Conservation (phyloP, 1,140 invertebrate genomes). For the Gerris buenoi region DNA sequence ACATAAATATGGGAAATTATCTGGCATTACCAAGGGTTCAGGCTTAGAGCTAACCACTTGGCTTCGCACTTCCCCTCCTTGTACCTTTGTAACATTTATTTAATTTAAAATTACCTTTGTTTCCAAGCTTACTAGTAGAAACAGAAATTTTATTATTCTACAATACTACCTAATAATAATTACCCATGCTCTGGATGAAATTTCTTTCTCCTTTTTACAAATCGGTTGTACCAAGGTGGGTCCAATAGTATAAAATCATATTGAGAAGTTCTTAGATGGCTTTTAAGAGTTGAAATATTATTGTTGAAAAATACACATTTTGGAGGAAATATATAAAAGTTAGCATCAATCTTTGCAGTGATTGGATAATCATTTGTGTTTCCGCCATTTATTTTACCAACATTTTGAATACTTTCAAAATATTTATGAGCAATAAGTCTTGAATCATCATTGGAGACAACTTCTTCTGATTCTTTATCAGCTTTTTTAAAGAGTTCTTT, state of each 20-base stretch:
- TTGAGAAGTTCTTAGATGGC: constrained; percentile 27
- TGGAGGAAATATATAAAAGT: constrained; percentile 29
- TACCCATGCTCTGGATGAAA: constrained; percentile 39
- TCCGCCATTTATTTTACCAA: constrained; percentile 8
- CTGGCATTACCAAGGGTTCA: too few species aligned
- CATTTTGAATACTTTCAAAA: background rate
- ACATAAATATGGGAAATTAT: too few species aligned
- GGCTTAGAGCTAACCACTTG: too few species aligned
- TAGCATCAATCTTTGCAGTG: constrained; percentile 8
- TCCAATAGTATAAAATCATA: constrained; percentile 77
- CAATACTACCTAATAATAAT: constrained; percentile 22
- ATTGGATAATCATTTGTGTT: constrained; percentile 11
- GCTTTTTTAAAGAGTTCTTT: too few species aligned
- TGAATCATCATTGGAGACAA: constrained; percentile 12
- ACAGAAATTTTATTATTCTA: constrained; percentile 25
- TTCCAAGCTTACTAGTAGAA: too few species aligned
- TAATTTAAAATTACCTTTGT: too few species aligned
- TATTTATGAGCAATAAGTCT: constrained; percentile 7
- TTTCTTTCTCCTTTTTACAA: constrained; percentile 60
- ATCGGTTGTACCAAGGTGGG: constrained; percentile 90
- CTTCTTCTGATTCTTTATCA: too few species aligned
- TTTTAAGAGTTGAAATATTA: constrained; percentile 30
- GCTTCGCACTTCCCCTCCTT: too few species aligned
- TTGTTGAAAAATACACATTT: constrained; percentile 34
- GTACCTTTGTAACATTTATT: too few species aligned